Base-by-base conservation (phyloP, 1,140 invertebrate species). In the roundworm (Caenorhabditis elegans) region DNA sequence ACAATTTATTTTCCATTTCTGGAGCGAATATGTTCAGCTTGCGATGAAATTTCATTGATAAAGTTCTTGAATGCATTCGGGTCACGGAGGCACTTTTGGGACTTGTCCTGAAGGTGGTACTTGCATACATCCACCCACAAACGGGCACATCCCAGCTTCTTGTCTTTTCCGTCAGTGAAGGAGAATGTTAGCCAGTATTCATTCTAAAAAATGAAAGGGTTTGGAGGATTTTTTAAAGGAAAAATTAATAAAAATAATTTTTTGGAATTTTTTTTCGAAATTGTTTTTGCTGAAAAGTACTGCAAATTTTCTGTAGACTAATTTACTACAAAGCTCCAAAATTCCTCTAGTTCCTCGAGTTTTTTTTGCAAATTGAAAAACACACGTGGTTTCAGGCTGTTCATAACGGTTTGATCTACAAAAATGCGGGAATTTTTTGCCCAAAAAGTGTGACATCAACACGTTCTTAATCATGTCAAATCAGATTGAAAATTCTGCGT, bases 141-240 rank as follows among this genome's bases (percentile, higher is more conserved):
- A 77, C 88, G 81, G 49, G 88, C 88, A 34, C 88, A 89, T 22
- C 88, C 88, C 47, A 88, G 77, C 76, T 88, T 88, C 65, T 85
- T 87, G 82, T 88, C 87, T 26, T 87, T 86, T 60, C 88, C 88
- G 51, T 90, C 88, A 24, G 88, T 89, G 85, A 89, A 89, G 0
- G 89, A 90, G 80, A 89, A 89, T 1, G 88, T 89, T 22, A 89
- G 82, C 88, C 88, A 89, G 82, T 89, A 89, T 81, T 89, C 88
- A 47, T 89, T 89, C 86, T 88, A 39, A 2, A 87, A 84, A n/a
- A 19, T 48, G 11, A 47, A 24, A 76, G 19, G 31, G 2, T 80
- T 36, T 0, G 22, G 22, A 1, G 15, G 2, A 0, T 28, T 36
- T 28, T 28, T 26, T 49, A 80, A 83, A 0, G 8, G 0, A 31